Evolutionary conservation across 2,888 invertebrate species (phyloP).

Genomic region (Drosophila trichaetosa): DNA sequence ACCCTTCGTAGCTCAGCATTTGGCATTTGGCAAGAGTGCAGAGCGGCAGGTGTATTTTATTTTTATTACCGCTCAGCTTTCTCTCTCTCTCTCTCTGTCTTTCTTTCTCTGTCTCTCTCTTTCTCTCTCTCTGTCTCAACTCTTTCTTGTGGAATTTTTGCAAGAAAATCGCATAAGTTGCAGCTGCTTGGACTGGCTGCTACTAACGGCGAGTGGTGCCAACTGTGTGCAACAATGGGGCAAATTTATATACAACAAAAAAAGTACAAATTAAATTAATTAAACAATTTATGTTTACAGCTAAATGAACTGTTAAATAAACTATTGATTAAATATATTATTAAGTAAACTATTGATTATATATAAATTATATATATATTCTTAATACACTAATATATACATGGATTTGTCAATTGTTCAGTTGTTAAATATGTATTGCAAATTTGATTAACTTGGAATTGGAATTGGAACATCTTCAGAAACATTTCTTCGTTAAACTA

Average conservation of each 20-base stretch:
- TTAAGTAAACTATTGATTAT: not conserved
- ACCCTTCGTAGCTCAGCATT: not conserved
- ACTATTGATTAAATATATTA: not conserved
- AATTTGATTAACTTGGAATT: not conserved
- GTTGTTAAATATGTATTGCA: too few species aligned
- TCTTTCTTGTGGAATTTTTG: conserved; percentile 58
- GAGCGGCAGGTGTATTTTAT: conserved; percentile 68
- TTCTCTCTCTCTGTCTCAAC: conserved; percentile 20
- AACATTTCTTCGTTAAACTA: not conserved
- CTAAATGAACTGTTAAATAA: not conserved
- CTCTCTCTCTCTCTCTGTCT: conserved; percentile 14
- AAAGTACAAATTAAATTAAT: not conserved
- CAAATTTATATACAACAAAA: not conserved
- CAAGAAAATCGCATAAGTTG: conserved; percentile 76
- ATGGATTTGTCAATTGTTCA: too few species aligned
- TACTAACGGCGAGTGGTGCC: conserved; percentile 2
- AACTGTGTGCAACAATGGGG: conserved; percentile 36
- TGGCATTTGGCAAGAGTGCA: conserved; percentile 46
- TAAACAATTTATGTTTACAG: not conserved
- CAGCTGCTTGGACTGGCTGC: conserved; percentile 57
- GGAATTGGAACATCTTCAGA: not conserved
- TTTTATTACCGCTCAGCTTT: conserved; percentile 64
- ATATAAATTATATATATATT: not conserved
- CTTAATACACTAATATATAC: not conserved
- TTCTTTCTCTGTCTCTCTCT: fast-evolving